A percentile compares a stretch with the other conserved stretches of the same genome.
phyloP scores from a whole-genome alignment of 2,888 invertebrate species.

The Agrochola litura region DNA sequence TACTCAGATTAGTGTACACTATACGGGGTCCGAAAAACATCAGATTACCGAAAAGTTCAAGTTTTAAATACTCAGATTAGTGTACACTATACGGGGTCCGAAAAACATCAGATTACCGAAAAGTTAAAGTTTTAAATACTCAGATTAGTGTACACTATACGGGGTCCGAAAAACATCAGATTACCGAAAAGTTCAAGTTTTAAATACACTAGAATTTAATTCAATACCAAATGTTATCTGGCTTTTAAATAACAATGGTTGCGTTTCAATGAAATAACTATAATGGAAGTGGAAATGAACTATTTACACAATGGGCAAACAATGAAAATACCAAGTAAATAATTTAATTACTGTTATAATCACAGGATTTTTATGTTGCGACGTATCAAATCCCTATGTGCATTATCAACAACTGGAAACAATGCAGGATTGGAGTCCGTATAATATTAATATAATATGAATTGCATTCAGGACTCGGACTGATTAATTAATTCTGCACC shows the following conservation, averaged over 20 bases:
- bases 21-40: no score
- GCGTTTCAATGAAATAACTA: neutral
- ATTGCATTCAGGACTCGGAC: neutral
- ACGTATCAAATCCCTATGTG: neutral
- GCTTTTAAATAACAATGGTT: neutral
- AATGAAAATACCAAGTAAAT: neutral
- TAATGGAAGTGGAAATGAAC: neutral
- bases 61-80: neutral
- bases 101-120: neutral
- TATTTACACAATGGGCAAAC: neutral
- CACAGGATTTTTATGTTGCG: neutral
- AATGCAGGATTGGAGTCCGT: slow-evolving; percentile 2
- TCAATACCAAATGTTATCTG: neutral
- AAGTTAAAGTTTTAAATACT: no score
- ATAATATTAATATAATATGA: neutral
- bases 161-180: no score
- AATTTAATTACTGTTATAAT: neutral
- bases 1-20: neutral
- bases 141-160: no score
- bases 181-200: neutral
- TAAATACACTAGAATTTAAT: neutral
- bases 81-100: neutral
- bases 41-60: neutral
- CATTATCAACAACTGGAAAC: neutral
- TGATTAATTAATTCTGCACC: neutral